Conservation (phyloP, 2,797 vertebrate species). For the Loriculus beryllinus region DNA sequence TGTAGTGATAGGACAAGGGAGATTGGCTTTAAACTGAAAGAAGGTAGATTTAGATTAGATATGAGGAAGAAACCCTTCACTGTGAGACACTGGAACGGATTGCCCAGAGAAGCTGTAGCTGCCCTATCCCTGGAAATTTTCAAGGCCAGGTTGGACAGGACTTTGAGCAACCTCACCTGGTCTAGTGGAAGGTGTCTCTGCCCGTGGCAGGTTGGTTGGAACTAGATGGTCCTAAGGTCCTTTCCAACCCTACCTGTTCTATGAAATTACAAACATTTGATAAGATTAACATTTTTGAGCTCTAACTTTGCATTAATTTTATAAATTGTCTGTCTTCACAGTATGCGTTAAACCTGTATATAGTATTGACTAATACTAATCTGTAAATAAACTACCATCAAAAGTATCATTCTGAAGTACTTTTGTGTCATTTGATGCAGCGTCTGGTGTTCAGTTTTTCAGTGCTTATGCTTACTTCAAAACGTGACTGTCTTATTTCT, state of each 20-base stretch:
- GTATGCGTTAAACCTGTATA: neutral
- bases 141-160: neutral
- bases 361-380: neutral
- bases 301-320: neutral
- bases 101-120: neutral
- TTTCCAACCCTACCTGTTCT: neutral
- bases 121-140: neutral
- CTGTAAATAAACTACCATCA: neutral
- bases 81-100: neutral
- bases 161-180: neutral
- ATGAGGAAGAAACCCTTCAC: neutral
- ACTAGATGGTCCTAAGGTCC: neutral
- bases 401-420: neutral
- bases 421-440: neutral
- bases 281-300: neutral
- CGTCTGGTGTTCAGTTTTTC: neutral
- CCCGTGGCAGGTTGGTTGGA: neutral
- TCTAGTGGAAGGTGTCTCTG: neutral
- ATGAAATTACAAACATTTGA: neutral
- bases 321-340: neutral
- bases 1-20: neutral
- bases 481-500: neutral
- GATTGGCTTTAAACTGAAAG: neutral
- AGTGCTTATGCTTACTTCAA: neutral
- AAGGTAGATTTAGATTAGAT: neutral